Evolutionary conservation across 2,797 vertebrate genomes (phyloP), one percentile per base, ranked within the genome.

Genomic region (Adelosebastes latens): DNA sequence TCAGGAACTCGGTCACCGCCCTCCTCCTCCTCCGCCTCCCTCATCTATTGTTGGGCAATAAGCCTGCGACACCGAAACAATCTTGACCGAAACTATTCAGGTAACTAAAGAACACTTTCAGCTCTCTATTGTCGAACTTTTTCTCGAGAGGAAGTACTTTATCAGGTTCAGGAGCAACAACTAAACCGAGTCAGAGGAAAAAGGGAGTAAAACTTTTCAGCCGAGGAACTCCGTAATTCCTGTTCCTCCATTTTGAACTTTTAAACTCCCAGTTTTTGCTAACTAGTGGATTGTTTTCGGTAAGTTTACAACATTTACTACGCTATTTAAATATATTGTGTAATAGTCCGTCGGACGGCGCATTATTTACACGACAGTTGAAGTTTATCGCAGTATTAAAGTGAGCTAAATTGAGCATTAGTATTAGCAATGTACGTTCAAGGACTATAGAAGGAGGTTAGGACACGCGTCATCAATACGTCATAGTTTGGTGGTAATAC

Each of bases 241-340:
- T 88, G 84, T 88, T 93, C 95, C 96, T 94, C 96, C 96, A 96
- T 96, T 96, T 96, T 96, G 96, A 95, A 94, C 93, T 94, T 94
- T 94, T 93, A 89, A 91, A 93, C 75, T 90, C 71, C 59, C 61
- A 63, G 66, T 79, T 88, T 85, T 16, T 71, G 88, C 82, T 22
- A 31, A 88, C 80, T 24, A 27, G 65, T 36, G 77, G 83, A 67
- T 82, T 91, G 87, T 88, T 88, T 65, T 89, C 64, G 90, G 93
- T 92, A 61, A 94, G 92, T 94, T 90, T 24, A 8, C 4, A 14
- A 6, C 14, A 8, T 22, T 6, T 18, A 5, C 14, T 5, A 2
- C 14, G 39, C 1, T 4, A 7, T 34, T n/a, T 6, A 16, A 16
- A 16, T 42, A 42, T 42, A 2, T 18, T 3, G 2, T 9, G 2